A percentile compares a stretch with the other conserved stretches of the same genome.
phyloP scores from a whole-genome alignment of 2,797 vertebrate genomes.

The Tamandua tetradactyla region DNA sequence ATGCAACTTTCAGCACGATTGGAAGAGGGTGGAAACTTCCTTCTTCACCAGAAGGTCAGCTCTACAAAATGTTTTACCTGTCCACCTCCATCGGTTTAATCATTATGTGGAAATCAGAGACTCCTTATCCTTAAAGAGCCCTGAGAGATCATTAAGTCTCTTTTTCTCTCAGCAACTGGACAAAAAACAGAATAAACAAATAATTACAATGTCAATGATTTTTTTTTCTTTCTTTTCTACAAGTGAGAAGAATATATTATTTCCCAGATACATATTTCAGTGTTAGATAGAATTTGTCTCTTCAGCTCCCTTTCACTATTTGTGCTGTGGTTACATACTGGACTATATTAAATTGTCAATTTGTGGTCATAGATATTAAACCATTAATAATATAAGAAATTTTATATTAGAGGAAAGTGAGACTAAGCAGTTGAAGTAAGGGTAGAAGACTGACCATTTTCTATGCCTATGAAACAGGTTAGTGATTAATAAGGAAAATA shows the following conservation, averaged over 20 bases:
- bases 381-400: neutral
- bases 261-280: neutral
- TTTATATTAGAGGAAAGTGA: neutral
- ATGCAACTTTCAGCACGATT: slow-evolving; percentile 62
- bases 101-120: slow-evolving; percentile 8
- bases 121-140: neutral
- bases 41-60: slow-evolving; percentile 65
- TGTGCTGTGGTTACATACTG: neutral
- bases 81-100: neutral
- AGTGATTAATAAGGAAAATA: neutral
- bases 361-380: neutral
- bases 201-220: neutral
- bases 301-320: neutral
- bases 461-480: neutral
- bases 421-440: neutral
- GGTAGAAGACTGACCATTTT: neutral
- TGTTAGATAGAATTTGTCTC: neutral
- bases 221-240: neutral
- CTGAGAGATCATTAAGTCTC: neutral
- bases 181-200: neutral
- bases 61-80: neutral
- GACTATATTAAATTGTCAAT: neutral
- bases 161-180: neutral
- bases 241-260: neutral
- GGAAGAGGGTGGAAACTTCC: slow-evolving; percentile 41